Conservation (phyloP, 2,888 invertebrate species). For the Chymomyza amoena region DNA sequence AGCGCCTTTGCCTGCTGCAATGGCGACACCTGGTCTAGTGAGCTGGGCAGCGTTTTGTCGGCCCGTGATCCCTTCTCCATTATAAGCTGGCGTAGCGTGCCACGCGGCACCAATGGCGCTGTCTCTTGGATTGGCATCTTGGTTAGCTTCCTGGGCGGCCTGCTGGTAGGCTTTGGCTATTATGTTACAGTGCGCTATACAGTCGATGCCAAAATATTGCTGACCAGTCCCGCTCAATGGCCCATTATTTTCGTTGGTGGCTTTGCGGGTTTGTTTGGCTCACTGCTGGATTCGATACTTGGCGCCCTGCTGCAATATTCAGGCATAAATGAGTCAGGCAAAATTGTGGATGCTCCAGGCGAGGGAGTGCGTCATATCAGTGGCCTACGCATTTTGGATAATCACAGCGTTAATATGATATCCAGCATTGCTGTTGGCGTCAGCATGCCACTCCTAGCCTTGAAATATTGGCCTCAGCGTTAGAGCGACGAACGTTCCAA, state of each 20-base stretch:
- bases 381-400: constrained; percentile 88
- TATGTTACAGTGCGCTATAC: constrained; percentile 84
- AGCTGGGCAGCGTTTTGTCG: constrained; percentile 88
- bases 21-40: constrained; percentile 95
- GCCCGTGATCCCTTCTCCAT: constrained; percentile 86
- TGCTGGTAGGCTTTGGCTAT: constrained; percentile 86
- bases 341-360: constrained; percentile 86
- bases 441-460: constrained; percentile 84
- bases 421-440: constrained; percentile 88
- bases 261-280: constrained; percentile 88
- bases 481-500: constrained; percentile 29
- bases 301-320: constrained; percentile 93
- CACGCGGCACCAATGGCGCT: constrained; percentile 93
- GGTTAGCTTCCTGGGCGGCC: constrained; percentile 79
- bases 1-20: constrained; percentile 89
- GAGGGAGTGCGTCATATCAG: constrained; percentile 86
- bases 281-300: constrained; percentile 89
- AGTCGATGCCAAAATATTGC: constrained; percentile 81
- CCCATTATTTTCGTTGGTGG: constrained; percentile 87
- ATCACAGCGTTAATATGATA: constrained; percentile 92
- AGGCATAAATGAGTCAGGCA: constrained; percentile 85
- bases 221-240: constrained; percentile 86
- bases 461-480: constrained; percentile 80
- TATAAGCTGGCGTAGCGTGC: constrained; percentile 86
- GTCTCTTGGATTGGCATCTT: constrained; percentile 84